Percentiles rank a stretch among this genome's conserved stretches.
Evolutionary conservation across 2,888 invertebrate species (phyloP).

Genomic region (Diplolepis rosae): DNA sequence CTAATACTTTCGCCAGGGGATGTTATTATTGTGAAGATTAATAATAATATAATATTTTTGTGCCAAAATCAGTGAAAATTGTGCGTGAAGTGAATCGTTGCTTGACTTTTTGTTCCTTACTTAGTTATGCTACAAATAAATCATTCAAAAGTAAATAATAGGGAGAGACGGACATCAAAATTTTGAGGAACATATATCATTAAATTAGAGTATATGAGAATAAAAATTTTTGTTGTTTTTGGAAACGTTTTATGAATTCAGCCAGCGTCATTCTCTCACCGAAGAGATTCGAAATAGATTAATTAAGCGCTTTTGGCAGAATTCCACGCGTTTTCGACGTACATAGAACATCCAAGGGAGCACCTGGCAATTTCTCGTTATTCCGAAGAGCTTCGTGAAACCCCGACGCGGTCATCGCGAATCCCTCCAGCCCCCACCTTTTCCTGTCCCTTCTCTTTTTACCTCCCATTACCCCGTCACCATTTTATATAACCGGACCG

Average conservation of each 20-base stretch:
- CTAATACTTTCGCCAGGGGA: too few species aligned
- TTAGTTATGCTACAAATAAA: too few species aligned
- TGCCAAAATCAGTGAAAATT: too few species aligned
- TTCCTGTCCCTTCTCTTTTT: neutral
- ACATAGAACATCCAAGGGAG: neutral
- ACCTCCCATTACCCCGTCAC: neutral
- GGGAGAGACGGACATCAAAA: too few species aligned
- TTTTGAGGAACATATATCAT: too few species aligned
- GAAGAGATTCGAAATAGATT: neutral
- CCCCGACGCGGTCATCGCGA: neutral
- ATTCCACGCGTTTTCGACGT: neutral
- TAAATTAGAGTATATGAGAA: too few species aligned
- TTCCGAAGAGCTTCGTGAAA: constrained; percentile 1
- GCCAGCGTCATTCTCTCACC: neutral
- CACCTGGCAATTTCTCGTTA: constrained; percentile 1
- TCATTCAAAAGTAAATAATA: too few species aligned
- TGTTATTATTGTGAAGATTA: too few species aligned
- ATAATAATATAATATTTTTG: too few species aligned
- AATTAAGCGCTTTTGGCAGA: constrained; percentile 7
- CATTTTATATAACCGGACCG: neutral
- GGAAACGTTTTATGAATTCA: neutral
- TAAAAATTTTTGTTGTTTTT: neutral
- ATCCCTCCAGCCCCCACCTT: neutral
- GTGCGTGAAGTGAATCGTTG: too few species aligned
- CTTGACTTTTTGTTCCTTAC: too few species aligned